Evolutionary conservation across 2,113 vertebrate genomes (phyloP), one percentile per base, ranked within the genome.

Genomic region (Pangasianodon hypophthalmus): DNA sequence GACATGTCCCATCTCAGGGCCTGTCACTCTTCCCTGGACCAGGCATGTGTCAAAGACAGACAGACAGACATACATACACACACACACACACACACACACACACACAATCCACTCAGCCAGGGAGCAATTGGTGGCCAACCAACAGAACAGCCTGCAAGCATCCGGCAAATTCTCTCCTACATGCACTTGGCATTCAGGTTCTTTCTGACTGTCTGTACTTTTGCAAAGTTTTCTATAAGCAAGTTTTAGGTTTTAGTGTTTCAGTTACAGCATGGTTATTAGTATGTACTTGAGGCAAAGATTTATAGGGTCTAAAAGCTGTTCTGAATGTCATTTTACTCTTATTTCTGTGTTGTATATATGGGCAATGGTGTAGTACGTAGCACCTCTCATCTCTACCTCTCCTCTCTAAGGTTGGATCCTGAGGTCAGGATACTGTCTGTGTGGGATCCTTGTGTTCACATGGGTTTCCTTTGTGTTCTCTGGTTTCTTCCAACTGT

Each of bases 1-100:
- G 91, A 94, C 90, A 91, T 91, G 91, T 91, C 93, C 88, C 87
- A 92, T 93, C 93, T 88, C 88, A 90, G 91, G 91, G 88, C 88
- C 90, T 93, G 92, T 94, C 92, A 93, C 91, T 90, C 90, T 93
- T 90, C 81, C 88, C 84, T 52, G 91, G 87, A 90, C 91, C 84
- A 93, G 89, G 91, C 92, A 88, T 91, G 93, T 92, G 92, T 93
- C 93, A 89, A 64, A 26, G 85, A 89, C 86, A 89, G 46, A 52
- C 77, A n/a, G 81, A 88, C 85, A 87, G 13, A 44, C 41, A 54
- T 13, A 54, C 77, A 86, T 82, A 52, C 56, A 87, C 11, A 54
- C 85, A 90, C 60, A 89, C 82, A 52, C 56, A n/a, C n/a, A n/a
- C n/a, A 52, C 52, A 52, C 77, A 86, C 82, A 52, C 56, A 87